phyloP scores from a whole-genome alignment of 2,888 invertebrate species.

The Oegoconia quadripuncta region DNA sequence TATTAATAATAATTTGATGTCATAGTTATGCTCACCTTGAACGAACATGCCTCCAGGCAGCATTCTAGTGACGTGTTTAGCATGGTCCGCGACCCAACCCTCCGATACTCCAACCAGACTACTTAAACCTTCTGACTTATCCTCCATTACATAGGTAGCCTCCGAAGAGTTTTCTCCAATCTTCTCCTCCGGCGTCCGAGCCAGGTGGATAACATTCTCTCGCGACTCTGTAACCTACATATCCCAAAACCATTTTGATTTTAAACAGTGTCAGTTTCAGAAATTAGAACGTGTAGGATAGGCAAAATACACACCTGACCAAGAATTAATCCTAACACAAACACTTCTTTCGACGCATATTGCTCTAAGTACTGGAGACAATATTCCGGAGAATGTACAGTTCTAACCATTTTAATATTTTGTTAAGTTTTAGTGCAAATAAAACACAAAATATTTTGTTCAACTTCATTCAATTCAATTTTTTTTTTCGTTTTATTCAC shows the following conservation, averaged over 20 bases:
- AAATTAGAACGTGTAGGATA: background rate
- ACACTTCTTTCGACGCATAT: slow-evolving; percentile 80
- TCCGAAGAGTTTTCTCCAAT: slow-evolving; percentile 48
- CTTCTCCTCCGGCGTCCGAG: slow-evolving; percentile 84
- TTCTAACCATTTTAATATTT: slow-evolving; percentile 80
- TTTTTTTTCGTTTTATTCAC: too few relatives aligned
- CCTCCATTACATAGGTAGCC: slow-evolving; percentile 45
- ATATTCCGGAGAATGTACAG: slow-evolving; percentile 83
- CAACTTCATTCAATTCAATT: too few relatives aligned
- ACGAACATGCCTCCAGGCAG: slow-evolving; percentile 94
- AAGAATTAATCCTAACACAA: slow-evolving; percentile 86
- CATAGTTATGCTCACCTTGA: slow-evolving; percentile 74
- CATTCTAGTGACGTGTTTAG: slow-evolving; percentile 92
- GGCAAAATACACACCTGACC: slow-evolving; percentile 82
- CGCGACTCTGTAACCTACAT: slow-evolving; percentile 81
- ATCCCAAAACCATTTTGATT: slow-evolving; percentile 2
- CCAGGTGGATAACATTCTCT: slow-evolving; percentile 89
- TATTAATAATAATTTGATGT: too few relatives aligned
- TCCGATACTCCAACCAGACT: slow-evolving; percentile 81
- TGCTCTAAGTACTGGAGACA: slow-evolving; percentile 83
- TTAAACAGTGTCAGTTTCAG: background rate
- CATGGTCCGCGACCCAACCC: slow-evolving; percentile 88
- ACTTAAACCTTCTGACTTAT: slow-evolving; percentile 56
- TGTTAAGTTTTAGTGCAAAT: background rate
- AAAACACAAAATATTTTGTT: slow-evolving; percentile 9